Conservation (phyloP, 1,140 invertebrate genomes). For the Diuraphis noxia region DNA sequence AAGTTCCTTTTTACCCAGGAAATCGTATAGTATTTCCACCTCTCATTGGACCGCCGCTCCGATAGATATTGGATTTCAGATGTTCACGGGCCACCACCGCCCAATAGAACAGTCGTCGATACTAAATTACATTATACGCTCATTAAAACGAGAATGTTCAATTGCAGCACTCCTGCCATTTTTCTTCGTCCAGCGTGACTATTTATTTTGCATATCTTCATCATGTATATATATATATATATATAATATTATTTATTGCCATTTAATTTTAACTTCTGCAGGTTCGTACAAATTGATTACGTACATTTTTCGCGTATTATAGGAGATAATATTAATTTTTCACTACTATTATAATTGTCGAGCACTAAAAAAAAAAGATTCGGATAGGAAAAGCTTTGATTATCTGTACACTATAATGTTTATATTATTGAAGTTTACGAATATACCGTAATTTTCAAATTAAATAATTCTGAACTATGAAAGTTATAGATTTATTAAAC, state of each 20-base stretch:
- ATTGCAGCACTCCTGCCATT: background rate
- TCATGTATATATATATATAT: no score
- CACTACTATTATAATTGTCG: background rate
- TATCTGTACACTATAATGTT: background rate
- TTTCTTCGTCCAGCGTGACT: background rate
- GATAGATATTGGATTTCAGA: background rate
- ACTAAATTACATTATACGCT: background rate
- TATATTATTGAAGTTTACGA: background rate
- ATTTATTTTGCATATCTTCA: no score
- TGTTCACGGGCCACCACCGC: no score
- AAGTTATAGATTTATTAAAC: background rate
- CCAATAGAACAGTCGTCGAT: no score
- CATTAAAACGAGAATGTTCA: background rate
- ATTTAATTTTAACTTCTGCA: background rate
- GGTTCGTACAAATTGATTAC: no score
- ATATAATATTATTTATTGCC: background rate
- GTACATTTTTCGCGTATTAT: no score
- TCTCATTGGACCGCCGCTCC: background rate
- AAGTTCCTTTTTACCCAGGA: background rate
- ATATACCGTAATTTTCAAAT: background rate
- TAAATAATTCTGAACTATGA: background rate
- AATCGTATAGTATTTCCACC: background rate
- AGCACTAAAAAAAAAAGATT: background rate
- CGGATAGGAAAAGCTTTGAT: background rate
- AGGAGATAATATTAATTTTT: background rate